Evolutionary conservation across 2,113 vertebrate genomes (phyloP), one percentile per base, ranked within the genome.

Genomic region (Emydura subglobosa): DNA sequence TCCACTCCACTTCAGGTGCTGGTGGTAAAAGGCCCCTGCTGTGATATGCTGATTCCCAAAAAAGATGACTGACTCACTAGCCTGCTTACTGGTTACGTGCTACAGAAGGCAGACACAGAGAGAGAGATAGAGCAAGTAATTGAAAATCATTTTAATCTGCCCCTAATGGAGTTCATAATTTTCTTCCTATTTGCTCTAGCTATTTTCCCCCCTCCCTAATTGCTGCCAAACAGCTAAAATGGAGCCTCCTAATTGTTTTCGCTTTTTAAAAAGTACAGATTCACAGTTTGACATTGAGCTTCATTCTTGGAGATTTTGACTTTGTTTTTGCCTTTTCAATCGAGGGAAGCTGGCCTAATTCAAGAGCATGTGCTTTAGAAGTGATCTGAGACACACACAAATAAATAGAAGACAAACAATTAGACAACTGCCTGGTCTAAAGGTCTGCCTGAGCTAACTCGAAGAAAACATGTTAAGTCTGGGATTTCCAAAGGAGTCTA

Each of bases 121-220:
- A 76, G 27, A 82, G 91, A 86, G 44, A 53, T 24, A 39, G 3
- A 86, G 29, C n/a, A 22, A 79, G 31, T 25, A 93, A 91, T 86
- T 51, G 94, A 85, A 95, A 82, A 53, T 74, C 0, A 65, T 97
- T 97, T 82, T 78, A 89, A 87, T 97, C 51, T 89, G 4, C 44
- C 72, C 31, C 53, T 94, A 88, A 50, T 83, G 31, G 78, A 39
- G 22, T 68, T 93, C 53, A 54, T 76, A 51, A 44, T 87, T 97
- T 95, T 97, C 87, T 95, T 96, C 49, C 93, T 82, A 85, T 94
- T 97, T 97, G 21, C 82, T 95, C 34, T 83, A 83, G 47, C 84
- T 90, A 53, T 92, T 91, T 96, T 87, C 81, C 74, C 44, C n/a
- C 3, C 57, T 91, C 87, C 16, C 4, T 57, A 92, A 5, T 87